Evolutionary conservation across 1,140 invertebrate genomes (phyloP).

Genomic region (Amphibalanus amphitrite): DNA sequence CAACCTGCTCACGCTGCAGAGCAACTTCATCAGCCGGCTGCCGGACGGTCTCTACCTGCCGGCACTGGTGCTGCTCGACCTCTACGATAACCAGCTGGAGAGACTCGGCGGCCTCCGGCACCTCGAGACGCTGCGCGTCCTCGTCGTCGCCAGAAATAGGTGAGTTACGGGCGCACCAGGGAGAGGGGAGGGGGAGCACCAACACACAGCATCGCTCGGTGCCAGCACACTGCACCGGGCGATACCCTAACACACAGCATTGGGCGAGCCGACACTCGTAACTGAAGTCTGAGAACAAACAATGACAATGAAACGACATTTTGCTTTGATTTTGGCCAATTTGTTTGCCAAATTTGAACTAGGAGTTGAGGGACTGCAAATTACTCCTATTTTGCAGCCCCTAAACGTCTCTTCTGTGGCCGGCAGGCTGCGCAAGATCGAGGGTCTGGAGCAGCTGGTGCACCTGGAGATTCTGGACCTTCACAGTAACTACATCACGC

Average conservation of each 20-base stretch:
- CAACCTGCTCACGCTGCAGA: not conserved
- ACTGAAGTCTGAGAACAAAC: too few relatives aligned
- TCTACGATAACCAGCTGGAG: not conserved
- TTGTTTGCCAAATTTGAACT: too few relatives aligned
- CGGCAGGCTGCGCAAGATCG: not conserved
- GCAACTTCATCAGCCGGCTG: not conserved
- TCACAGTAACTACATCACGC: not conserved
- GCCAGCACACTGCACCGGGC: too few relatives aligned
- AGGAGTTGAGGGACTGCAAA: too few relatives aligned
- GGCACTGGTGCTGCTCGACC: not conserved
- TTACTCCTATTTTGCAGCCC: too few relatives aligned
- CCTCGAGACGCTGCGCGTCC: not conserved
- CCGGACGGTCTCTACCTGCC: not conserved
- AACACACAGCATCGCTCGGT: too few relatives aligned
- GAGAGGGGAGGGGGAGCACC: too few relatives aligned
- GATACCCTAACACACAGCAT: too few relatives aligned
- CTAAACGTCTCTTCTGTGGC: too few relatives aligned
- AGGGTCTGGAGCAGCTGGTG: not conserved
- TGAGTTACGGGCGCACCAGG: not conserved
- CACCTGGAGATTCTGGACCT: conserved; percentile 2
- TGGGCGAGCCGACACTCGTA: too few relatives aligned
- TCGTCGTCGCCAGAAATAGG: not conserved
- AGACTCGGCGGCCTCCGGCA: not conserved
- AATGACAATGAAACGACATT: too few relatives aligned
- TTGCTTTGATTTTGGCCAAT: too few relatives aligned